Evolutionary conservation across 2,797 vertebrate genomes (phyloP).

Genomic region (Sebastes iracundus): DNA sequence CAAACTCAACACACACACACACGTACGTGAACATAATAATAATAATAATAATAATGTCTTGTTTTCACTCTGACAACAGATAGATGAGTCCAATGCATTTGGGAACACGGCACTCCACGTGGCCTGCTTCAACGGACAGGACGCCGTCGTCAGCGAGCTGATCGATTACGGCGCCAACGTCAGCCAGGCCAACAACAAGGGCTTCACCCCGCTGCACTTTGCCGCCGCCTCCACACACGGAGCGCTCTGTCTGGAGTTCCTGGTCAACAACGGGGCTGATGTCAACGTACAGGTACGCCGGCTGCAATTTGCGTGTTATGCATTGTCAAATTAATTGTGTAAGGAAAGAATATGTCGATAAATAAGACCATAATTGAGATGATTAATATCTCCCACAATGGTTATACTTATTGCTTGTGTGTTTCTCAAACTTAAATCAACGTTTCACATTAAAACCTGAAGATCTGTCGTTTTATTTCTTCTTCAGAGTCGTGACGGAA

Average conservation of each 20-base stretch:
- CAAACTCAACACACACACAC: background rate
- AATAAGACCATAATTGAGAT: background rate
- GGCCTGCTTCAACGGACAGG: slow-evolving; percentile 96
- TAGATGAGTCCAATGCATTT: slow-evolving; percentile 94
- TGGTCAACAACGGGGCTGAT: slow-evolving; percentile 95
- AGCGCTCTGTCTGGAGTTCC: slow-evolving; percentile 92
- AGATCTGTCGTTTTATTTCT: background rate
- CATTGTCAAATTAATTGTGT: background rate
- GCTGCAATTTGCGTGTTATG: too few species aligned
- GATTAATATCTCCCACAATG: background rate
- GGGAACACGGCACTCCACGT: slow-evolving; percentile 97
- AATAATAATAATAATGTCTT: background rate
- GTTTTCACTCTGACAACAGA: slow-evolving; percentile 73
- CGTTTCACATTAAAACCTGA: background rate
- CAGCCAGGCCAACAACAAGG: slow-evolving; percentile 94
- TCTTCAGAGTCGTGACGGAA: slow-evolving; percentile 94
- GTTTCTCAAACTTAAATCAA: background rate
- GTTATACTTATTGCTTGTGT: background rate
- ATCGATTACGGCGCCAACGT: slow-evolving; percentile 97
- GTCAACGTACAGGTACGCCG: slow-evolving; percentile 92
- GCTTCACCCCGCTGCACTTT: slow-evolving; percentile 97
- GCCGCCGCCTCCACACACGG: slow-evolving; percentile 95
- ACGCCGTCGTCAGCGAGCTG: slow-evolving; percentile 93
- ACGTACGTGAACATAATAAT: background rate
- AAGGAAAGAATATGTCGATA: background rate